Evolutionary conservation across 2,113 vertebrate genomes (phyloP).

Genomic region (Echinops telfairi): DNA sequence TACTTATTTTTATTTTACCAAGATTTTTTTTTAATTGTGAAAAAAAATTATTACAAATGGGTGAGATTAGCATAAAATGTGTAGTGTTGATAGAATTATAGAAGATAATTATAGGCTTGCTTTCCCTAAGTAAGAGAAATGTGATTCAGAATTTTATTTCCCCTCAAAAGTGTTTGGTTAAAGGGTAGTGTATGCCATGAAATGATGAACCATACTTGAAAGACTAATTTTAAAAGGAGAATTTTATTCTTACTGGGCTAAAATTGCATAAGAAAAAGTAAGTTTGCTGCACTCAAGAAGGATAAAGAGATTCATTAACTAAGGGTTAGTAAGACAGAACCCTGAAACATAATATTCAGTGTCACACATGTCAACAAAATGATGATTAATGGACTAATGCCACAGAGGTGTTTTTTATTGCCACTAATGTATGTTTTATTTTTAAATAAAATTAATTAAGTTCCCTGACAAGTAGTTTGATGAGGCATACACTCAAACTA

Average conservation of each 20-base stretch:
- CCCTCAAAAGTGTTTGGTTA: not conserved
- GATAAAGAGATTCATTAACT: not conserved
- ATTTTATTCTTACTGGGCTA: conserved; percentile 38
- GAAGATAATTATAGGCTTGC: not conserved
- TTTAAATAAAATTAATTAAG: conserved; percentile 74
- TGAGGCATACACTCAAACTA: conserved; percentile 67
- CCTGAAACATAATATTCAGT: conserved; percentile 56
- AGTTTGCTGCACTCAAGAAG: not conserved
- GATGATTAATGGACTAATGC: conserved; percentile 36
- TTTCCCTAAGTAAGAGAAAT: conserved; percentile 1
- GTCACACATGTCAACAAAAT: conserved; percentile 50
- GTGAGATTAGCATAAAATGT: no score
- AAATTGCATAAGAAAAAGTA: not conserved
- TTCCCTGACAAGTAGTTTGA: conserved; percentile 71
- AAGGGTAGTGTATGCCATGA: conserved; percentile 24
- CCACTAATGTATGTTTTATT: conserved; percentile 62
- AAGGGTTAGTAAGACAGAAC: not conserved
- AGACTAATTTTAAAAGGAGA: conserved; percentile 23
- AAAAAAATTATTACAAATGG: no score
- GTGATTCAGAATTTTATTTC: conserved; percentile 24
- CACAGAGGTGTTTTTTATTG: conserved; percentile 53
- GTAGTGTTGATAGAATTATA: no score
- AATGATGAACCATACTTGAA: not conserved
- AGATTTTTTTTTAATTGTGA: no score
- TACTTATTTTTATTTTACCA: no score